Conservation (phyloP, 2,113 vertebrate species). For the Bambusicola thoracicus region DNA sequence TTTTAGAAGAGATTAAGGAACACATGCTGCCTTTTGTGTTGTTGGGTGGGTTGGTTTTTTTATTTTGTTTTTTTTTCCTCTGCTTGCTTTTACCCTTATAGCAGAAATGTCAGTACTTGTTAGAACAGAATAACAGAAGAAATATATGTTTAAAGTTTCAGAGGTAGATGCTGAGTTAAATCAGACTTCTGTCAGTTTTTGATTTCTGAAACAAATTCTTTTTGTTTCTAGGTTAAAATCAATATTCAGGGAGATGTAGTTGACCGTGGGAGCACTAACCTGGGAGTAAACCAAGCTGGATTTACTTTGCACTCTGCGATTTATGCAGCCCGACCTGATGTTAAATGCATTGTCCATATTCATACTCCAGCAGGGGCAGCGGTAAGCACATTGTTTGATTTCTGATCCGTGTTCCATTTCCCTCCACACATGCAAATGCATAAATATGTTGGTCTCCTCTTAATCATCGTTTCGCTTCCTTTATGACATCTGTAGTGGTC, state of each 20-base stretch:
- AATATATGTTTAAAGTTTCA: background rate
- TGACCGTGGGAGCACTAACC: conserved; percentile 94
- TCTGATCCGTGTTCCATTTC: background rate
- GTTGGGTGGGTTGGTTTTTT: background rate
- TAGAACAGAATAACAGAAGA: background rate
- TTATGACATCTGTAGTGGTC: background rate
- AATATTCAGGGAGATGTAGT: conserved; percentile 92
- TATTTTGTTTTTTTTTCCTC: background rate
- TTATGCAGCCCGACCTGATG: conserved; percentile 88
- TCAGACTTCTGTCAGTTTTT: background rate
- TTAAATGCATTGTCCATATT: conserved; percentile 91
- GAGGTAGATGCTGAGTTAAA: background rate
- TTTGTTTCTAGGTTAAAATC: conserved; percentile 87
- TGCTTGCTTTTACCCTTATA: background rate
- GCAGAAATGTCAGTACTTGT: background rate
- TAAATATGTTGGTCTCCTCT: background rate
- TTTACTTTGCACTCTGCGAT: conserved; percentile 93
- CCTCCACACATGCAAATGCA: background rate
- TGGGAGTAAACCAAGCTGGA: conserved; percentile 94
- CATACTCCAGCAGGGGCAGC: conserved; percentile 93
- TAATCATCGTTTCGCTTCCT: background rate
- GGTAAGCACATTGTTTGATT: conserved; percentile 71
- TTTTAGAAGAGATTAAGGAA: background rate
- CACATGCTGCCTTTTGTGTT: background rate
- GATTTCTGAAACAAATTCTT: background rate